Evolutionary conservation across 2,888 invertebrate species (phyloP), one percentile per base, ranked within the genome.

Genomic region (Chrysodeixis includens): DNA sequence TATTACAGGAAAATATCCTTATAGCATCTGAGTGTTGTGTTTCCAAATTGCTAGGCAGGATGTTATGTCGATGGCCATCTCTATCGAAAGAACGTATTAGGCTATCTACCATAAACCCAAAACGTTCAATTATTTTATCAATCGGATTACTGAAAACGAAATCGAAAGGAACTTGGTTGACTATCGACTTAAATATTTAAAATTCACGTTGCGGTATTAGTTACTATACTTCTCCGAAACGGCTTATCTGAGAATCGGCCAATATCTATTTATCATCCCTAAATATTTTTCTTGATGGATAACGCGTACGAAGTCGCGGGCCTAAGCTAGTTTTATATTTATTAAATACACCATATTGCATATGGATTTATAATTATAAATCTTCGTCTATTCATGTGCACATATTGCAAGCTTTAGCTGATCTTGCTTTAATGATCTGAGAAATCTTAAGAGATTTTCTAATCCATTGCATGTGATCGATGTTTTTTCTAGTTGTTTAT

Each of bases 81-180:
- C 78, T 83, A 85, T 86, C 14, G 83, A 76, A 69, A 76, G 76
- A 85, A 86, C 82, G 77, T 75, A 76, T 82, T 77, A 75, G 66
- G 78, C 79, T 86, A 88, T 87, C 86, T 83, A 57, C 70, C 62
- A 70, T 80, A 83, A 86, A 84, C 84, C 85, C 81, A 62, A 71
- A 74, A 74, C 81, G 71, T 75, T 63, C 67, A 72, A 72, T 74
- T n/a, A n/a, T n/a, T 66, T 79, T 69, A 74, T 58, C 58, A 46
- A 63, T 74, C 10, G 35, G 35, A 69, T 71, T 65, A 57, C 64
- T 26, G 26, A 26, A 26, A 6, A 2, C 6, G 26, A 26, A 26
- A 26, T 6, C 26, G 26, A 26, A 26, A 26, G 6, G 6, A 26
- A 26, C 26, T 26, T 26, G 26, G 6, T 26, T 26, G 26, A 26